Percentiles rank a stretch among this genome's conserved stretches.
Conservation (phyloP, 53 echinoderm and acorn worm species). For the Hippasteria phrygiana region DNA sequence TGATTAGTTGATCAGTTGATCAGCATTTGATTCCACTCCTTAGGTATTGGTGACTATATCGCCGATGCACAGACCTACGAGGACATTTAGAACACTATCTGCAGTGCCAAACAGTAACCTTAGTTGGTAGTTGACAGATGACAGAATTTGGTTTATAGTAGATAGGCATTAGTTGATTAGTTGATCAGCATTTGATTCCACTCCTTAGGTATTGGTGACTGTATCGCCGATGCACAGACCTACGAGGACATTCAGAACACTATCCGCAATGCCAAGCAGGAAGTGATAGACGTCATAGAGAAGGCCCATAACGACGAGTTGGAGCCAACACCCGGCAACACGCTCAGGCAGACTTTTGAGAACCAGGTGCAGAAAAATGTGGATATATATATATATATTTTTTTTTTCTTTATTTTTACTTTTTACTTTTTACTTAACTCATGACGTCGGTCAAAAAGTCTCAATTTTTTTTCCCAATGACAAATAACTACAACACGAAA, state of each 20-base stretch:
- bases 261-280: slow-evolving; percentile 95
- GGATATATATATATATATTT: no score
- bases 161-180: neutral
- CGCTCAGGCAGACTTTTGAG: slow-evolving; percentile 98
- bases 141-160: neutral
- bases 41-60: slow-evolving; percentile 98
- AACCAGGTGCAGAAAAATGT: no score
- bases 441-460: no score
- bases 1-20: neutral
- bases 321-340: slow-evolving; percentile 98
- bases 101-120: no score
- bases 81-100: no score
- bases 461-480: no score
- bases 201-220: slow-evolving; percentile 94
- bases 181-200: neutral
- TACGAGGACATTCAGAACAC: slow-evolving; percentile 98
- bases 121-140: no score
- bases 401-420: no score
- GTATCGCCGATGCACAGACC: slow-evolving; percentile 94
- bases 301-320: slow-evolving; percentile 98
- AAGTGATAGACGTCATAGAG: slow-evolving; percentile 99
- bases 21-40: slow-evolving; percentile 27
- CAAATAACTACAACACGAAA: no score
- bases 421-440: no score
- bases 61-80: slow-evolving; percentile 93